Evolutionary conservation across 2,797 vertebrate genomes (phyloP), one percentile per base, ranked within the genome.

Genomic region (Acrocephalus scirpaceus): DNA sequence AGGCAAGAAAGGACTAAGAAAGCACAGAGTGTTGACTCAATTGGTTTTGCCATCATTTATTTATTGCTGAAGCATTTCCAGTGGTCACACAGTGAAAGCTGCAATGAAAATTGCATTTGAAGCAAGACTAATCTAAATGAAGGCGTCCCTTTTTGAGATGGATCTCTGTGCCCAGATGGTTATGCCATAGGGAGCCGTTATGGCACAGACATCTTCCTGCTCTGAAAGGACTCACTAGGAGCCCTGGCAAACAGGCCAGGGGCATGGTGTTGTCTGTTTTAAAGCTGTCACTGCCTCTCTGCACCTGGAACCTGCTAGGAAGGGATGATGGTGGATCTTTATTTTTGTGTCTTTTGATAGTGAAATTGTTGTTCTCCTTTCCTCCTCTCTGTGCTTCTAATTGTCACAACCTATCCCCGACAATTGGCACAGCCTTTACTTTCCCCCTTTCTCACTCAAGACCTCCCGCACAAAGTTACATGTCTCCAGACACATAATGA

Each of bases 1-100:
- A 91, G 25, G 57, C 60, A 85, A 71, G 57, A 85, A 92, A 94
- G 60, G 30, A 90, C 73, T 86, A 72, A 66, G 75, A 57, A 92
- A 94, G 53, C 36, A 93, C 69, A 87, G 34, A 17, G 30, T 70
- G 30, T 83, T 72, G 36, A 89, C 45, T 73, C 81, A 58, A 82
- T 71, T 74, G 71, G 74, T 80, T 89, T 92, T 78, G 44, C 58
- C 64, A 71, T 66, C 42, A 70, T 34, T 90, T 76, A 86, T 80
- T 72, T 87, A 67, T 65, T 74, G 53, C 60, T 82, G 81, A 93
- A 86, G 51, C 21, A 70, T 48, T 82, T 80, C 23, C 40, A 79
- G 56, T 47, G 77, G 54, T 60, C 80, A 61, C 61, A 71, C 10
- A 47, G 30, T 16, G 30, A 89, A 87, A 70, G 47, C 26, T 53